phyloP scores from a whole-genome alignment of 2,888 invertebrate species.

The Branchipolynoe longqiensis region DNA sequence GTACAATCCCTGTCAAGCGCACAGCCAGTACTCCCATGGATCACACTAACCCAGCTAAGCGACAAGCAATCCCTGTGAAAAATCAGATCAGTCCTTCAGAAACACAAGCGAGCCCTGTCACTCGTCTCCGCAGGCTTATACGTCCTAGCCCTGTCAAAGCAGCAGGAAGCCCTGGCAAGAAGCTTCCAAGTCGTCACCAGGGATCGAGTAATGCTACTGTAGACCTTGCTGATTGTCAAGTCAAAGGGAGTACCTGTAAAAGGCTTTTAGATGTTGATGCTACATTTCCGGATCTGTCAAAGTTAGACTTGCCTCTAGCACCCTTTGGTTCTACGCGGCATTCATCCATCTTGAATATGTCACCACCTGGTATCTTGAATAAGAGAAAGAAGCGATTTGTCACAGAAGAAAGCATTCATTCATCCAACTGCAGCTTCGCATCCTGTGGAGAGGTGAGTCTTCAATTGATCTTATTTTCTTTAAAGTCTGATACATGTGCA shows the following conservation, averaged over 20 bases:
- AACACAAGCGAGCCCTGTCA: neutral
- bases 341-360: no score
- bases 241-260: neutral
- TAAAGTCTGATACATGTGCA: no score
- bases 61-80: neutral
- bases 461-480: neutral
- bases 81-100: neutral
- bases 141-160: neutral
- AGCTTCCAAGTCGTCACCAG: neutral
- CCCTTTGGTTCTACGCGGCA: no score
- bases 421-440: neutral
- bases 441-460: neutral
- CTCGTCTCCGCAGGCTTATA: no score
- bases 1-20: neutral
- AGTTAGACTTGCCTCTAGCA: no score
- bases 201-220: neutral
- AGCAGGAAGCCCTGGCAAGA: neutral
- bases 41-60: neutral
- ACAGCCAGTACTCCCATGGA: neutral
- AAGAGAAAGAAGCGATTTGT: no score
- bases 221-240: neutral
- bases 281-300: no score
- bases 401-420: no score
- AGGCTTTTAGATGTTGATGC: no score
- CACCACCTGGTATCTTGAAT: no score